phyloP scores from a whole-genome alignment of 1,140 invertebrate genomes.

The Sycophaga agraensis region DNA sequence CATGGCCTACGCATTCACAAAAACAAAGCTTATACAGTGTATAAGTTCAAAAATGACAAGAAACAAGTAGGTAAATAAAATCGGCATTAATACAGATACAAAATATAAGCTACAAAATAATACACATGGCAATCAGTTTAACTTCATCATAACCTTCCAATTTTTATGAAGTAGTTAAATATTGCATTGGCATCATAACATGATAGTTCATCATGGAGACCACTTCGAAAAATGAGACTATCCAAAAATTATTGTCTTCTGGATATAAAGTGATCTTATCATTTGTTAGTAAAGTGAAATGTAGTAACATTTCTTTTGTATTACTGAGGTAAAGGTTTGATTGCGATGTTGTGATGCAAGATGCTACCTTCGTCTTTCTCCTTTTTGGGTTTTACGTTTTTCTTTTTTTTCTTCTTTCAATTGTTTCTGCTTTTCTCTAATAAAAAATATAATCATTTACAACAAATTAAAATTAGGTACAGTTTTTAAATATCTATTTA shows the following conservation, averaged over 20 bases:
- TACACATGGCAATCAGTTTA: background rate
- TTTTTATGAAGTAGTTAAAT: slow-evolving; percentile 12
- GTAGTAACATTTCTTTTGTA: slow-evolving; percentile 26
- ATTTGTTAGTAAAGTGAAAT: slow-evolving; percentile 17
- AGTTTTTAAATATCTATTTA: background rate
- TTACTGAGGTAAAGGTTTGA: slow-evolving; percentile 25
- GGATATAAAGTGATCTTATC: slow-evolving; percentile 21
- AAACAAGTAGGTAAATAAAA: slow-evolving; percentile 25
- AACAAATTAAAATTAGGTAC: background rate
- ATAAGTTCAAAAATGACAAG: slow-evolving; percentile 11
- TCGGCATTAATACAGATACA: slow-evolving; percentile 12
- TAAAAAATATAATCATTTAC: slow-evolving; percentile 37
- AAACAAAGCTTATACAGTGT: slow-evolving; percentile 7
- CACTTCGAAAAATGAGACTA: slow-evolving; percentile 19
- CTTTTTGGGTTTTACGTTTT: slow-evolving; percentile 84
- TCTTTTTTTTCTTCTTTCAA: slow-evolving; percentile 83
- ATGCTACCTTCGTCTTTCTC: slow-evolving; percentile 80
- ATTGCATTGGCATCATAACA: background rate
- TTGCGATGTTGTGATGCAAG: slow-evolving; percentile 13
- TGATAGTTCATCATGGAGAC: slow-evolving; percentile 15
- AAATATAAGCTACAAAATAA: background rate
- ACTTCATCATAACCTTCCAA: background rate
- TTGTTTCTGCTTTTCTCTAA: slow-evolving; percentile 82
- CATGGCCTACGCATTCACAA: slow-evolving; percentile 29
- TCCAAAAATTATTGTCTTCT: slow-evolving; percentile 14